Evolutionary conservation across 2,797 vertebrate species (phyloP), one percentile per base, ranked within the genome.

Genomic region (Tarsius wallacei): DNA sequence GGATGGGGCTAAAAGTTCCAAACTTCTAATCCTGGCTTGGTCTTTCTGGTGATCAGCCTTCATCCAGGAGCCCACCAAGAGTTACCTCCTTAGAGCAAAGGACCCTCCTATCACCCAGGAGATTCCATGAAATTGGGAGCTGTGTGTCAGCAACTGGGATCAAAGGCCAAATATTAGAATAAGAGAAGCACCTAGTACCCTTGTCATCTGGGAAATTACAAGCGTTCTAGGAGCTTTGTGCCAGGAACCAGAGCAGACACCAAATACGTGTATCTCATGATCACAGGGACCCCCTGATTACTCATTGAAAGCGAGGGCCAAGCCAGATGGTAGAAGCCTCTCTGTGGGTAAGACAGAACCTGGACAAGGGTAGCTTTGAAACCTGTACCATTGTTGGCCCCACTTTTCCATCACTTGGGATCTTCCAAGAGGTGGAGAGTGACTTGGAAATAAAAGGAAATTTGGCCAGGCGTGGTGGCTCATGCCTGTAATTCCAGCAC

Each of bases 291-390:
- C 42, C 21, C 19, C 16, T 57, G 33, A n/a, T n/a, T 83, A 47
- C 47, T 91, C 17, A 15, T 3, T 42, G 59, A 21, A 15, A 36
- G 3, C 21, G 73, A 49, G 19, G 28, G 8, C 61, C 78, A 77
- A n/a, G 19, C 0, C 0, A 49, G 51, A 53, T 12, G 3, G 5
- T 24, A 12, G 21, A 57, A 24, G 10, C 8, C 2, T 53, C 51
- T n/a, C 87, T 57, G 11, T 10, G 28, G 55, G 13, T 24, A 63
- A 31, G 36, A 68, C 9, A 53, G 59, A n/a, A 47, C 22, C 28
- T 55, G 12, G 53, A 71, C 53, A 59, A 33, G 59, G 13, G 11
- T 26, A 59, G 1, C 28, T 87, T 10, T 47, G 17, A 93, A 59
- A 47, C 33, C 2, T 2, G 2, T n/a, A 12, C 19, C 4, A 2